Base-by-base conservation (phyloP, 2,888 invertebrate species). In the Acleris cristana region DNA sequence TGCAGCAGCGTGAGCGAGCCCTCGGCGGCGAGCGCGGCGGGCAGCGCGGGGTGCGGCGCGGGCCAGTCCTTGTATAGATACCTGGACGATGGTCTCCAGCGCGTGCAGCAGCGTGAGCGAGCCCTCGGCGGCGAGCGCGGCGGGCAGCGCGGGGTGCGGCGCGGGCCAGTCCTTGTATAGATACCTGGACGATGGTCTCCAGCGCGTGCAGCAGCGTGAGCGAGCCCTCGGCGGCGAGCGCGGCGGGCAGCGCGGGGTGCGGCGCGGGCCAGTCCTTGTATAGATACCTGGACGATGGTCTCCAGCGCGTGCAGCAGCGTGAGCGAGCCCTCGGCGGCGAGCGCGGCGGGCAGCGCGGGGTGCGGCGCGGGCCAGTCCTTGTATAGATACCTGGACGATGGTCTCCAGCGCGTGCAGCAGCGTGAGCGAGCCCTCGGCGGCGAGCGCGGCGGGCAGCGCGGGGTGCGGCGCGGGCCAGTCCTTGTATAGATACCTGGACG, bases 231-330 rank as follows among this genome's bases (percentile, higher is more conserved):
- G 98, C 97, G 0, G 98, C 96, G 74, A 98, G 85, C 19, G 87
- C 82, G 44, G 84, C 90, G 64, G 87, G 73, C 7, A 90, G 87
- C 6, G 80, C 84, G 66, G 86, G 86, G 64, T 65, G 77, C 58
- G 83, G 66, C 6, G 61, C 30, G 73, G 84, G 1, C 86, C 88
- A 87, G 72, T 88, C 89, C 83, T 92, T 91, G 77, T 23, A 23
- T 23, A 3, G 23, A 3, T 26, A 30, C 96, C 86, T 97, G 96
- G 6, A 98, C 96, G 69, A 98, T 95, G 53, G 96, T 94, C 87
- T 99, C 99, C 64, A 99, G 87, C 1, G 97, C 96, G 85, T 99
- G 98, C 65, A 99, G 92, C 73, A 97, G 94, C 14, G 98, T 95
- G 78, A 99, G 95, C 26, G 96, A 95, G 52, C 97, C 96, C 91